These are phyloP conservation scores for Coendou prehensilis DNA, from an alignment of 2,797 vertebrate genomes.

Conservation along the genomic window DNA sequence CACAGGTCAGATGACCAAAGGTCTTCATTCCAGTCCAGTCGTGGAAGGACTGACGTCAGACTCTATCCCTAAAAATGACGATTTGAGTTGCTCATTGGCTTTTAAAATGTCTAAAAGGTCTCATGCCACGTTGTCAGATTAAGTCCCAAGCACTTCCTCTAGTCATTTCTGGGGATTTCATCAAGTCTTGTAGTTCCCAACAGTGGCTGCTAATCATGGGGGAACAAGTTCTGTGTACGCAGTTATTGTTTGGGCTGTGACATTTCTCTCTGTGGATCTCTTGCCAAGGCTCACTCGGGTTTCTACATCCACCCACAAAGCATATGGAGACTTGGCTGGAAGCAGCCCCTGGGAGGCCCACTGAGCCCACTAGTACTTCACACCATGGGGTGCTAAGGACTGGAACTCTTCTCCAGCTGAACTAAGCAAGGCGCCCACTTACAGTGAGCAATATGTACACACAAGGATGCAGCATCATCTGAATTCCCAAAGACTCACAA, in stretches of 20 bases:
- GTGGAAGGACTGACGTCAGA: background rate
- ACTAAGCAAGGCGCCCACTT: background rate
- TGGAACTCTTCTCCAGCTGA: background rate
- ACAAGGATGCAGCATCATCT: background rate
- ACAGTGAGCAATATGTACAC: background rate
- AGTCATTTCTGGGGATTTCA: background rate
- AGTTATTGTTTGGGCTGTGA: constrained; percentile 30
- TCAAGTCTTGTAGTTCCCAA: background rate
- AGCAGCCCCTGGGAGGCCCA: background rate
- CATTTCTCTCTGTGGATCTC: constrained; percentile 9
- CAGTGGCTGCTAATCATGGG: background rate
- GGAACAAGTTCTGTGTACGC: background rate
- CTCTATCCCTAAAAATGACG: background rate
- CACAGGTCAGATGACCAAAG: background rate
- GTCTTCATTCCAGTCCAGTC: background rate
- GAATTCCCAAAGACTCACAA: background rate
- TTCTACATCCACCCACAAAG: background rate
- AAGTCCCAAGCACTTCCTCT: background rate
- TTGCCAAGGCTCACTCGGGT: background rate
- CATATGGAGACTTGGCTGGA: background rate
- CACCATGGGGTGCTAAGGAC: background rate
- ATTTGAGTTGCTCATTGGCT: background rate
- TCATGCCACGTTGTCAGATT: background rate
- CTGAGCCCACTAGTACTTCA: background rate
- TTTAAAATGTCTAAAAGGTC: background rate